These are phyloP conservation scores for Phoxinus dragarum DNA, from an alignment of 2,797 vertebrate species.

Conservation along the genomic window DNA sequence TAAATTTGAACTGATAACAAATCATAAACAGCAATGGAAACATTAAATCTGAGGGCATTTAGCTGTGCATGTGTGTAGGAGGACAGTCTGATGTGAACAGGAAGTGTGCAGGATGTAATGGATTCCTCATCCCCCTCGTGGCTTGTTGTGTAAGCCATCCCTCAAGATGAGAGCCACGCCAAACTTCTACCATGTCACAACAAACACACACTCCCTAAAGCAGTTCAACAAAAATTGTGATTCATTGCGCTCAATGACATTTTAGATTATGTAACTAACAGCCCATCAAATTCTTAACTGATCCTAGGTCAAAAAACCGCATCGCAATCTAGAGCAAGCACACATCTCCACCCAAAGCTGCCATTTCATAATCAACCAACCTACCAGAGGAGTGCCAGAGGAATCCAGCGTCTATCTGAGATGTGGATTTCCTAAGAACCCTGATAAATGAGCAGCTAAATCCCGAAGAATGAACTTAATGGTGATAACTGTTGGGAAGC, in stretches of 20 bases:
- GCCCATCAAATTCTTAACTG: slow-evolving; percentile 24
- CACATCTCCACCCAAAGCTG: slow-evolving; percentile 26
- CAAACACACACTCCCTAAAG: slow-evolving; percentile 48
- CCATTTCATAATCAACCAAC: slow-evolving; percentile 15
- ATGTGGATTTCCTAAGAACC: background rate
- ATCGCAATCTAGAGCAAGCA: background rate
- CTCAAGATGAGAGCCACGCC: slow-evolving; percentile 23
- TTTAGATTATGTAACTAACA: slow-evolving; percentile 23
- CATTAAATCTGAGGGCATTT: slow-evolving; percentile 6
- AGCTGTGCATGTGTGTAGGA: slow-evolving; percentile 45
- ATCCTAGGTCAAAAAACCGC: slow-evolving; percentile 11
- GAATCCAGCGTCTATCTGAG: slow-evolving; percentile 6
- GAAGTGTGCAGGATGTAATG: slow-evolving; percentile 63
- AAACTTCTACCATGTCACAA: slow-evolving; percentile 36
- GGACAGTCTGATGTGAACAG: slow-evolving; percentile 60
- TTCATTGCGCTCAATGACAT: slow-evolving; percentile 6
- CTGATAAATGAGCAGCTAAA: slow-evolving; percentile 20
- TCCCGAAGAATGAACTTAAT: background rate
- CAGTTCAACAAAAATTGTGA: slow-evolving; percentile 31
- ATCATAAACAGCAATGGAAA: slow-evolving; percentile 12
- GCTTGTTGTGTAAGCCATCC: slow-evolving; percentile 54
- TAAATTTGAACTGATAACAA: slow-evolving; percentile 16
- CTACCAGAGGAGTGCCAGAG: slow-evolving; percentile 6
- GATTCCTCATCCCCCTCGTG: slow-evolving; percentile 58
- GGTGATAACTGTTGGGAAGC: background rate